Base-by-base conservation (phyloP, 2,113 vertebrate species). In the Tretioscincus oriximinensis region DNA sequence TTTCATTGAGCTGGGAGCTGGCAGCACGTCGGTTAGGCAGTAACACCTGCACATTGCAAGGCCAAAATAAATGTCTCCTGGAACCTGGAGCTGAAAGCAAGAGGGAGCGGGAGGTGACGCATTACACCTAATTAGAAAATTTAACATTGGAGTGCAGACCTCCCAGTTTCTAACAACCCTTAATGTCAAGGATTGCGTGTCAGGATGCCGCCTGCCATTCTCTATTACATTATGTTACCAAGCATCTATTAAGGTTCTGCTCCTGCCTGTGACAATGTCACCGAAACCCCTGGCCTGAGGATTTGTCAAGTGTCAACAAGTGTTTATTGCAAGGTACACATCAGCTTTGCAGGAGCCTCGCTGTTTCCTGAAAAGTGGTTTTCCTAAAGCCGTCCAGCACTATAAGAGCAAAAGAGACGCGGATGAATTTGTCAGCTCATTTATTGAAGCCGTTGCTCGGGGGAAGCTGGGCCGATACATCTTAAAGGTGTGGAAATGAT, bases 21-120 rank as follows among this genome's bases (percentile, higher is more conserved):
- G 41, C 63, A 58, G 41, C 35, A 9, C 24, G 65, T 10, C 16
- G 73, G 2, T 45, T 70, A 31, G 66, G 66, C 67, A 24, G 54
- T 63, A 47, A 66, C 80, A 70, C 63, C 54, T 10, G 21, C 70
- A 61, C 10, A 76, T 76, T 73, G 31, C 12, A 14, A 26, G 35
- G 26, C n/a, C 63, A 24, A 63, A 82, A 76, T 70, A 69, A 70
- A 64, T 61, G 67, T 65, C 61, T 49, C 73, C 69, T 54, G 76
- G 61, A 76, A 69, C 71, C 45, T 60, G 80, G 10, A 49, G 29
- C 7, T 26, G 26, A 73, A 22, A 76, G 68, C 21, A 70, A 41
- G 24, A 31, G 51, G 65, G 14, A 20, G 41, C 63, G 49, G 26
- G 69, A 16, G 41, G 41, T 26, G 35, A 49, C 69, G 3, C 28